Percentiles rank a stretch among this genome's conserved stretches.
Conservation (phyloP, 2,888 invertebrate genomes). For the Eristalis tenax region DNA sequence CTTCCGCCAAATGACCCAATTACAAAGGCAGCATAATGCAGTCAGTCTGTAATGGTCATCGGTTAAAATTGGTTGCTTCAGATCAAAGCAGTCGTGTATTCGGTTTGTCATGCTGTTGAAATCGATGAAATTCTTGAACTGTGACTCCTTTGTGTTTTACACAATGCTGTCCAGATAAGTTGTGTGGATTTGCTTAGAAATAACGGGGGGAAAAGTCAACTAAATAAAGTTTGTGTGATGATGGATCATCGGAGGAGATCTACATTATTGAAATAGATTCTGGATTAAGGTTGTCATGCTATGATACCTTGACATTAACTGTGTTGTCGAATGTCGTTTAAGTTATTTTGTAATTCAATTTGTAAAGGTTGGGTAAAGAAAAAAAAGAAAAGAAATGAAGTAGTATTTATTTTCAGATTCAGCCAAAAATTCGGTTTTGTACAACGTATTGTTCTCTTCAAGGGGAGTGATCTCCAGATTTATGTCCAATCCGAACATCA, state of each 20-base stretch:
- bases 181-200: neutral
- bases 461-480: too few species aligned
- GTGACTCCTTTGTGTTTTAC: neutral
- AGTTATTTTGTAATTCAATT: neutral
- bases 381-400: too few species aligned
- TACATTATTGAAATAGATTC: neutral
- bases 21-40: constrained; percentile 39
- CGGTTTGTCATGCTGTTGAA: neutral
- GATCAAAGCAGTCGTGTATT: neutral
- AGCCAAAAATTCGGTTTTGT: too few species aligned
- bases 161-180: neutral
- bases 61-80: neutral
- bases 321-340: neutral
- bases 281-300: neutral
- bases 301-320: neutral
- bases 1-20: constrained; percentile 40
- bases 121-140: neutral
- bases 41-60: constrained; percentile 26
- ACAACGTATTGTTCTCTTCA: too few species aligned
- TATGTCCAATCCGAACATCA: too few species aligned
- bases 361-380: too few species aligned
- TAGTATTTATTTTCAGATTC: too few species aligned
- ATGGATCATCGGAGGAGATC: neutral
- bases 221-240: neutral
- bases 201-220: neutral